Base-by-base conservation (phyloP, 2,113 vertebrate genomes). In the Pangasianodon gigas region DNA sequence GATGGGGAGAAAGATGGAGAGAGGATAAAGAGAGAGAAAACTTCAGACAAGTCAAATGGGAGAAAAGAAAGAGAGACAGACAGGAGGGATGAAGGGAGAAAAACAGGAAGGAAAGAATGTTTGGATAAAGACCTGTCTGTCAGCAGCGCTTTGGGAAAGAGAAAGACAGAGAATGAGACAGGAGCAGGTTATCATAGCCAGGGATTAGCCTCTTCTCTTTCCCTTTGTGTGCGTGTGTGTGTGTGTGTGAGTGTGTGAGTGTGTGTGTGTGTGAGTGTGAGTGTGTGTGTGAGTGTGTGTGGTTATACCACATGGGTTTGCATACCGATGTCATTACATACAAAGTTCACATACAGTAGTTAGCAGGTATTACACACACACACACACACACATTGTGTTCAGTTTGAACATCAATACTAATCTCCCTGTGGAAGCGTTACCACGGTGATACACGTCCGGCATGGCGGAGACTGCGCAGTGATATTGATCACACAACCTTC, bases 61-160 rank as follows among this genome's bases (percentile, higher is more conserved):
- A 52, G 71, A 88, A 62, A 83, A 69, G 84, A 80, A 84, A 74
- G 54, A 56, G 60, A 37, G 62, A 74, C 19, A 41, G 41, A 86
- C 48, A 58, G 46, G 82, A 85, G 37, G 48, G 54, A 52, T 51
- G 41, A 52, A 60, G 54, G 32, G 56, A 32, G 41, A 16, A 41
- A 71, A 46, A 52, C 19, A 65, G 65, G 85, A 84, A 67, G 85
- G 88, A 46, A 82, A 77, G 74, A 88, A 86, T 92, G 90, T 91
- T 92, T 92, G 86, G 90, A 91, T 92, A 92, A 91, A 86, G 86
- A 91, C 80, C 74, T 86, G 51, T 62, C 75, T 87, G 81, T 71
- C 88, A 79, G 52, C n/a, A 71, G 21, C 37, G 51, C 79, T 85
- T 69, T 44, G 44, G 51, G 62, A 77, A 54, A 83, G 58, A 81